These are phyloP conservation scores for Chymomyza fuscimana DNA, from an alignment of 2,888 invertebrate genomes.

Conservation along the genomic window DNA sequence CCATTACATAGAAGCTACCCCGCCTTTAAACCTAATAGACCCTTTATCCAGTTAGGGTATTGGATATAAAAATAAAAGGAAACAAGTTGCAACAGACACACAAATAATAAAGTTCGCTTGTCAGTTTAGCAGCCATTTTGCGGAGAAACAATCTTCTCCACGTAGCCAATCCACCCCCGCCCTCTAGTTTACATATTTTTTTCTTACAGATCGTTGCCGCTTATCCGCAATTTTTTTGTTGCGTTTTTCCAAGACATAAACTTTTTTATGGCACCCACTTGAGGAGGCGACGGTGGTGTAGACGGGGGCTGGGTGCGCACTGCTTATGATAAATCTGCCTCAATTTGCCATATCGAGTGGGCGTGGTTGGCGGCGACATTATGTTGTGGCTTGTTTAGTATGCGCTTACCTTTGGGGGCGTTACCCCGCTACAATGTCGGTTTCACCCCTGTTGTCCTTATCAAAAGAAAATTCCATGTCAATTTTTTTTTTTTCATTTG, in stretches of 20 bases:
- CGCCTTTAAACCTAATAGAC: not conserved
- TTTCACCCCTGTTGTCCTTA: slow-evolving; percentile 36
- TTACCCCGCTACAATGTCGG: not conserved
- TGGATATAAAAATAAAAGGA: not conserved
- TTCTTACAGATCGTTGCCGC: slow-evolving; percentile 56
- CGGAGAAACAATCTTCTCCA: slow-evolving; percentile 49
- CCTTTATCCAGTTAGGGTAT: not conserved
- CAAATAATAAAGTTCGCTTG: slow-evolving; percentile 78
- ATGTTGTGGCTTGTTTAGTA: slow-evolving; percentile 66
- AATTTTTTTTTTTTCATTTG: slow-evolving; percentile 52
- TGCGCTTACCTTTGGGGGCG: slow-evolving; percentile 40
- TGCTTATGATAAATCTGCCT: slow-evolving; percentile 76
- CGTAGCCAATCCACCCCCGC: slow-evolving; percentile 42
- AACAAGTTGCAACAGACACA: slow-evolving; percentile 26
- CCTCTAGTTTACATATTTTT: not conserved
- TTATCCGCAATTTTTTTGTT: slow-evolving; percentile 72
- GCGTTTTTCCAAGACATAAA: slow-evolving; percentile 65
- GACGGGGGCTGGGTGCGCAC: slow-evolving; percentile 15
- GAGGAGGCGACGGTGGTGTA: slow-evolving; percentile 24
- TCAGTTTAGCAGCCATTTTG: slow-evolving; percentile 79
- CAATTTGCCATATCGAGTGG: slow-evolving; percentile 71
- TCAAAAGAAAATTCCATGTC: slow-evolving; percentile 67
- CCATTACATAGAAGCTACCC: too few species aligned
- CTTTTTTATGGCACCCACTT: slow-evolving; percentile 77
- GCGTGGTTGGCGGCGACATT: slow-evolving; percentile 39